Percentiles rank a stretch among this genome's conserved stretches.
Evolutionary conservation across 1,140 invertebrate genomes (phyloP).

Genomic region (Bombus confusus): DNA sequence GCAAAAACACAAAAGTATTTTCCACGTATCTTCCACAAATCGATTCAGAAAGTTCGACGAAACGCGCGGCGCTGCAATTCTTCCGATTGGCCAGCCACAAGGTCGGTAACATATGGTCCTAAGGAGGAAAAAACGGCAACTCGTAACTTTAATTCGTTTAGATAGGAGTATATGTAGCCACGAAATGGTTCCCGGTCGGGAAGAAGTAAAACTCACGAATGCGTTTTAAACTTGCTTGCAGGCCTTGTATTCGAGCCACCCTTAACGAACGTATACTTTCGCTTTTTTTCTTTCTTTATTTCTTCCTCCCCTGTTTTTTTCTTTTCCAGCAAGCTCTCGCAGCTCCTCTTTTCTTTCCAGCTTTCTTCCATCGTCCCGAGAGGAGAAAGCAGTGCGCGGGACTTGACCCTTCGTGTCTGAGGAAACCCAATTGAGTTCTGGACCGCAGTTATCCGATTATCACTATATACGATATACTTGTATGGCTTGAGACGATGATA

Average conservation of each 20-base stretch:
- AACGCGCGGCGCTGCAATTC: neutral
- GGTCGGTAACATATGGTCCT: neutral
- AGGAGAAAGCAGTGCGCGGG: slow-evolving; percentile 38
- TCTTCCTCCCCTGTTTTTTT: neutral
- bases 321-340: neutral
- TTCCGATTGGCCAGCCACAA: neutral
- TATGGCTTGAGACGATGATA: slow-evolving; percentile 3
- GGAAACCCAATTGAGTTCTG: slow-evolving; percentile 69
- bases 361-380: slow-evolving; percentile 2
- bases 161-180: neutral
- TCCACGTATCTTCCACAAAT: neutral
- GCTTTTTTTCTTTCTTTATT: neutral
- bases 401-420: slow-evolving; percentile 15
- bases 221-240: neutral
- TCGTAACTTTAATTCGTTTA: slow-evolving; percentile 3
- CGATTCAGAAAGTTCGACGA: neutral
- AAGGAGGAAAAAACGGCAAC: neutral
- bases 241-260: neutral
- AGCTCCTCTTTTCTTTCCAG: neutral
- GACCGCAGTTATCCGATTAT: slow-evolving; percentile 73
- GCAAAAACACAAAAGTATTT: too few species aligned
- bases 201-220: slow-evolving; percentile 23
- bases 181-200: neutral
- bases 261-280: slow-evolving; percentile 52
- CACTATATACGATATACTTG: slow-evolving; percentile 49